Percentiles rank a stretch among this genome's conserved stretches.
Conservation (phyloP, 2,113 vertebrate species). For the Tupaia chinensis region DNA sequence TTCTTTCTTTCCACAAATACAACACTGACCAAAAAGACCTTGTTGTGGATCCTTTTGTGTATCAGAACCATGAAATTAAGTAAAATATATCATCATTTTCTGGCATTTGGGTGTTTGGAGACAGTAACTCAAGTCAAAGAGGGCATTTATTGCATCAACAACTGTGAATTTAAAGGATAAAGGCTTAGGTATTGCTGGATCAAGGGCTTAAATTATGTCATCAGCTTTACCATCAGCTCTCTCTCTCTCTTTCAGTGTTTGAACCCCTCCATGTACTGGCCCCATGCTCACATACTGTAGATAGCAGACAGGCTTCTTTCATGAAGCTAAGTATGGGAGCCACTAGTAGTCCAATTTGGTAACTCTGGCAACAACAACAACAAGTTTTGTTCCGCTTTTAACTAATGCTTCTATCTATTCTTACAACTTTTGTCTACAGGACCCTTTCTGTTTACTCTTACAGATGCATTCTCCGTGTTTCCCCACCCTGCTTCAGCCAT, state of each 20-base stretch:
- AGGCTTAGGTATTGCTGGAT: background rate
- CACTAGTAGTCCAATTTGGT: background rate
- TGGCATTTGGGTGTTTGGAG: background rate
- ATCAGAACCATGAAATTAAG: background rate
- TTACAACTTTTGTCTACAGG: background rate
- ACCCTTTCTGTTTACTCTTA: background rate
- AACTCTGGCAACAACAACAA: background rate
- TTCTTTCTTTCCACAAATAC: background rate
- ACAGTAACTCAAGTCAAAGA: background rate
- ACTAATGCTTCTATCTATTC: background rate
- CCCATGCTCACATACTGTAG: background rate
- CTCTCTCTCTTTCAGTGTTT: background rate
- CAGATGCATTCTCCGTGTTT: background rate
- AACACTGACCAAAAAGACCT: background rate
- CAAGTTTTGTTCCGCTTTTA: background rate
- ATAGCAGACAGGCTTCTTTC: background rate
- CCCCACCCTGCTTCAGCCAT: background rate
- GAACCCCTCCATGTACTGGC: background rate
- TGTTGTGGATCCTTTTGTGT: background rate
- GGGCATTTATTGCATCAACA: background rate
- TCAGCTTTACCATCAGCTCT: background rate
- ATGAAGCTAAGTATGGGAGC: background rate
- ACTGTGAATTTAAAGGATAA: background rate
- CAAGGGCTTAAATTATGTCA: background rate
- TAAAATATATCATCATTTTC: background rate